Evolutionary conservation across 2,797 vertebrate species (phyloP).

Genomic region (Amniataba percoides): DNA sequence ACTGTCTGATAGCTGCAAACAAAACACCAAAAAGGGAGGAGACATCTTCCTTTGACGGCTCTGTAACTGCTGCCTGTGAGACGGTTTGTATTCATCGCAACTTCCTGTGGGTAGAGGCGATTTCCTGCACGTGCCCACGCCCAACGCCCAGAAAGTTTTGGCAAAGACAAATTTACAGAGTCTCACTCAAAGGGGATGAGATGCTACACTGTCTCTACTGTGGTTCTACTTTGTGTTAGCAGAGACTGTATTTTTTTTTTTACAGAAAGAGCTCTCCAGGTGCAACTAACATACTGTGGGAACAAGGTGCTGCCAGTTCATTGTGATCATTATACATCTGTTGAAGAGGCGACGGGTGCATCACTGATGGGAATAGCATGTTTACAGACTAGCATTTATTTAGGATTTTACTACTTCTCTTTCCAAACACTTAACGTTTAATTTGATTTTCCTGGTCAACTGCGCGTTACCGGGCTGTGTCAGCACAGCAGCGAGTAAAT

Average conservation of each 20-base stretch:
- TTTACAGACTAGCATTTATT: constrained; percentile 1
- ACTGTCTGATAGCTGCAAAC: constrained; percentile 30
- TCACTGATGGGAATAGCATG: background rate
- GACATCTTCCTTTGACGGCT: background rate
- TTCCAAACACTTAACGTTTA: constrained; percentile 32
- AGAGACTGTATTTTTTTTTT: background rate
- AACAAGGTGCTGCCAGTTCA: background rate
- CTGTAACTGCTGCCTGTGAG: constrained; percentile 33
- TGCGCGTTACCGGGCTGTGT: constrained; percentile 41
- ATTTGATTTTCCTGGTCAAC: constrained; percentile 47
- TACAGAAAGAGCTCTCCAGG: background rate
- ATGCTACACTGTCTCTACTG: background rate
- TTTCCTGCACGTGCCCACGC: constrained; percentile 43
- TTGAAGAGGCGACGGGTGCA: constrained; percentile 9
- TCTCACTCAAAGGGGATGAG: constrained; percentile 1
- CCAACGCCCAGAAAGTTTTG: constrained; percentile 19
- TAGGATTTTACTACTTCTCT: constrained; percentile 17
- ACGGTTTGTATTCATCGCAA: constrained; percentile 33
- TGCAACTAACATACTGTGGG: background rate
- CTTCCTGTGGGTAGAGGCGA: constrained; percentile 34
- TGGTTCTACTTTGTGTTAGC: constrained; percentile 3
- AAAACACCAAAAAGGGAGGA: constrained; percentile 5
- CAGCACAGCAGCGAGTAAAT: constrained; percentile 56
- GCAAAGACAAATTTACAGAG: constrained; percentile 30
- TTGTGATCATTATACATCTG: background rate